Base-by-base conservation (phyloP, 2,888 invertebrate genomes). In the Charanyca ferruginea region DNA sequence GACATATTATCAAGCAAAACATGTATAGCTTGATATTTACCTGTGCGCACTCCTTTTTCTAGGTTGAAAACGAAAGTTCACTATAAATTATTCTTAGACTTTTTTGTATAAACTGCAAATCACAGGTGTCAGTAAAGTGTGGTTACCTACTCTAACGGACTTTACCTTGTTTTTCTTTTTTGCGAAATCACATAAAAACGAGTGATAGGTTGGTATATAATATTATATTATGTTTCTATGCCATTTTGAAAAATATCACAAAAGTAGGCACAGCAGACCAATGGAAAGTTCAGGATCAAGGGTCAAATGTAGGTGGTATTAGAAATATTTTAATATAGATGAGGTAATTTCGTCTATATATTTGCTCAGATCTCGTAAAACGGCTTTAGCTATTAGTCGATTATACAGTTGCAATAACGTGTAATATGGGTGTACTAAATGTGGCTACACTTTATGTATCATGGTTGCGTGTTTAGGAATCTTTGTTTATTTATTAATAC, bases 331-430 rank as follows among this genome's bases (percentile, higher is more conserved):
- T 64, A 42, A 72, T 42, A 42, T 18, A 63, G 32, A 1, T 9
- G 41, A 5, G 32, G 47, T 71, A 48, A 64, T 8, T 49, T 73
- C 42, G 42, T 49, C 35, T 64, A 48, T 28, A 63, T 25, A 63
- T 35, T 49, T 25, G 35, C 22, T 49, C 18, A 7, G 35, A 22
- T 49, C 22, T 64, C 66, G 35, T 66, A 65, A 53, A 48, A 41
- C 80, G 85, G 85, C 80, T 89, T 89, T 86, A 89, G 91, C n/a
- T n/a, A n/a, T n/a, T 86, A 88, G 86, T 84, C 86, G 87, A 90
- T 91, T 92, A 93, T 92, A 90, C 88, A 85, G 85, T 86, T 82
- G 91, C 90, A 90, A 93, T 93, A 91, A 91, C 85, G 83, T 85
- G 86, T 88, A 91, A 90, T 91, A 88, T 91, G 90, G 85, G 84